phyloP scores from a whole-genome alignment of 1,140 invertebrate species.

The Antheraea pernyi region DNA sequence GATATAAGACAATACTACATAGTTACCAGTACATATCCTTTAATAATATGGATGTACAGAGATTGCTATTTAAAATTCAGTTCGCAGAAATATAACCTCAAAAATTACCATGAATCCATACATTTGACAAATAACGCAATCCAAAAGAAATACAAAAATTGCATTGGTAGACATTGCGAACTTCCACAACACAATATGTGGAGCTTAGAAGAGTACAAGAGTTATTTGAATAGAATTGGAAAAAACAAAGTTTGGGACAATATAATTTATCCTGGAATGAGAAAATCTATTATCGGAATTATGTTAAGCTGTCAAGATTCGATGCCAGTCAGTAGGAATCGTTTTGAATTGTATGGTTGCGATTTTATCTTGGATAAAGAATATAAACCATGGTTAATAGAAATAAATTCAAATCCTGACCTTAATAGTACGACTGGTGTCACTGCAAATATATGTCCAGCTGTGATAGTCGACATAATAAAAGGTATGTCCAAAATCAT shows the following conservation, averaged over 20 bases:
- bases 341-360: conserved; percentile 95
- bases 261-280: conserved; percentile 92
- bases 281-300: conserved; percentile 88
- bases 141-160: conserved; percentile 91
- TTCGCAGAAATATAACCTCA: conserved; percentile 91
- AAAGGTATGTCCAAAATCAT: conserved; percentile 83
- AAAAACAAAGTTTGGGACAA: conserved; percentile 80
- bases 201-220: conserved; percentile 88
- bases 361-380: conserved; percentile 95
- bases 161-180: conserved; percentile 80
- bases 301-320: conserved; percentile 88
- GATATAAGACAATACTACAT: conserved; percentile 95
- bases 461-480: conserved; percentile 91
- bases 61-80: conserved; percentile 94
- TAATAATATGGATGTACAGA: conserved; percentile 94
- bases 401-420: conserved; percentile 95
- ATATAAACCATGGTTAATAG: conserved; percentile 93
- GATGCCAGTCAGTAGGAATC: conserved; percentile 87
- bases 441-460: conserved; percentile 89
- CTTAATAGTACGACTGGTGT: conserved; percentile 90
- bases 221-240: conserved; percentile 80
- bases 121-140: conserved; percentile 96
- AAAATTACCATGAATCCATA: conserved; percentile 92
- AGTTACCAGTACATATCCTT: conserved; percentile 87
- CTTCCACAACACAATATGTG: conserved; percentile 92